Conservation (phyloP, 2,888 invertebrate genomes). For the Mythimna pallens region DNA sequence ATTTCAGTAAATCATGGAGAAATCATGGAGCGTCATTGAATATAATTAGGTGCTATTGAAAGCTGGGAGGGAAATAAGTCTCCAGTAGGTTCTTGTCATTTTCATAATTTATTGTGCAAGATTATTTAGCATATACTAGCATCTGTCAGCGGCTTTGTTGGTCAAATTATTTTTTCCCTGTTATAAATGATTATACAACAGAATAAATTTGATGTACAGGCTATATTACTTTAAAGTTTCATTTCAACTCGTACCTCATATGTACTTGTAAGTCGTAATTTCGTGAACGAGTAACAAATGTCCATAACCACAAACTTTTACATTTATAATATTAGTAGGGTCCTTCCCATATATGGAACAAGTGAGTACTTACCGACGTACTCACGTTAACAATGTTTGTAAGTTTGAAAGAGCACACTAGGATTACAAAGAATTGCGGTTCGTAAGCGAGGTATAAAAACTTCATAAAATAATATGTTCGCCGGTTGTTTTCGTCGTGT, state of each 20-base stretch:
- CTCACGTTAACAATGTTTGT: constrained; percentile 34
- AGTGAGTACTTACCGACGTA: background rate
- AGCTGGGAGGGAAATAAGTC: constrained; percentile 36
- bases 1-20: constrained; percentile 49
- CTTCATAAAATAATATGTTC: constrained; percentile 55
- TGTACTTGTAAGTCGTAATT: too few relatives aligned
- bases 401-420: constrained; percentile 32
- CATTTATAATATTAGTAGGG: too few relatives aligned
- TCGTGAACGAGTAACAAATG: too few relatives aligned
- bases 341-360: constrained; percentile 1
- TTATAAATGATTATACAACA: too few relatives aligned
- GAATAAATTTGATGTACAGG: too few relatives aligned
- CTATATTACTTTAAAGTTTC: too few relatives aligned
- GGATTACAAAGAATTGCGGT: constrained; percentile 49
- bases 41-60: constrained; percentile 55
- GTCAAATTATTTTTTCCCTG: too few relatives aligned
- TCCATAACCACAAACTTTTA: too few relatives aligned
- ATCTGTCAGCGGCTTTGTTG: too few relatives aligned
- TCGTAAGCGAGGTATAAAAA: constrained; percentile 55
- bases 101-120: constrained; percentile 22
- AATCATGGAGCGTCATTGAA: constrained; percentile 47
- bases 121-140: constrained; percentile 21
- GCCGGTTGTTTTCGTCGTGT: constrained; percentile 44
- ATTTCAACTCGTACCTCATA: too few relatives aligned
- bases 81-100: constrained; percentile 18